A percentile compares a stretch with the other conserved stretches of the same genome.
Conservation (phyloP, 2,113 vertebrate genomes). For the Callospermophilus lateralis region DNA sequence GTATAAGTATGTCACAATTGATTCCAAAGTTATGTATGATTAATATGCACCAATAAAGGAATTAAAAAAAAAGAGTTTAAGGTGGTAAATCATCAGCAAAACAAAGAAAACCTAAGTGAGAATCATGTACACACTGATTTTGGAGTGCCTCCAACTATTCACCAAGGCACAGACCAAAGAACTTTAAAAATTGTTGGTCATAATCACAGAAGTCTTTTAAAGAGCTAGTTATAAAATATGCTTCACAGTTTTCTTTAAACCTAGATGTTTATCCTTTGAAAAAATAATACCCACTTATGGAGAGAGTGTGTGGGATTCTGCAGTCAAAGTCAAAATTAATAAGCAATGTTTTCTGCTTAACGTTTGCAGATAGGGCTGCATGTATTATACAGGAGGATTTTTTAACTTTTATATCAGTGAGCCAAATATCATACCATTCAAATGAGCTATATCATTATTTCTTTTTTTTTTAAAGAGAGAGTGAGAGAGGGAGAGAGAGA, state of each 20-base stretch:
- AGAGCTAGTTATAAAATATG: neutral
- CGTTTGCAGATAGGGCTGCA: neutral
- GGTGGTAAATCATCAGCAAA: neutral
- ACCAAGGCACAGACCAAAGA: neutral
- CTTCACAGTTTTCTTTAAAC: constrained; percentile 27
- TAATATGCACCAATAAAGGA: too few relatives aligned
- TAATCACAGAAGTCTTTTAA: neutral
- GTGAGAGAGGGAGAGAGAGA: too few relatives aligned
- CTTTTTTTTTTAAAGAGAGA: too few relatives aligned
- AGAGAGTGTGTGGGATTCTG: neutral
- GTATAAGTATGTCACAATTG: too few relatives aligned
- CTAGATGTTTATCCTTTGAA: neutral
- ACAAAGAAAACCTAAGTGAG: neutral
- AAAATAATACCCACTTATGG: neutral
- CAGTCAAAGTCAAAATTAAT: neutral
- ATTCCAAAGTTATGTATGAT: too few relatives aligned
- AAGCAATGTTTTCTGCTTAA: neutral
- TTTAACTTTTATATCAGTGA: neutral
- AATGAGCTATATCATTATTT: neutral
- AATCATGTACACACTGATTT: neutral
- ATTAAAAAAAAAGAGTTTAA: neutral
- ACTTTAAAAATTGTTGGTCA: neutral
- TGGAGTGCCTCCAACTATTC: neutral
- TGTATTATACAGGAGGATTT: neutral
- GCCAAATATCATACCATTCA: neutral